Evolutionary conservation across 2,797 vertebrate species (phyloP).

Genomic region (Bradypus variegatus): DNA sequence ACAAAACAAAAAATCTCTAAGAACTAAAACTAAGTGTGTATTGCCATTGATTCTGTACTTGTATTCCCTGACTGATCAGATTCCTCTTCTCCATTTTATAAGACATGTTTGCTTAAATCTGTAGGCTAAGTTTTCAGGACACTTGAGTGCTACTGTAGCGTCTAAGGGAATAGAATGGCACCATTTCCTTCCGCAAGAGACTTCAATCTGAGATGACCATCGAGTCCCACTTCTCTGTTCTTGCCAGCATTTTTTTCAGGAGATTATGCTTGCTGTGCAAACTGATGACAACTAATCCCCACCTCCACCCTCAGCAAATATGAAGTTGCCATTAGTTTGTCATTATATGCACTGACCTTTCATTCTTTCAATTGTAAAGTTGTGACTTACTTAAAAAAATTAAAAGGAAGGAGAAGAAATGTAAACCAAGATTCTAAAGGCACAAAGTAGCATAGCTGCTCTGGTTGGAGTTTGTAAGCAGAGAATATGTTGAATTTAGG

Average conservation of each 20-base stretch:
- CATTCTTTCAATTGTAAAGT: conserved; percentile 68
- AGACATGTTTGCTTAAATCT: conserved; percentile 55
- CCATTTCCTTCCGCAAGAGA: conserved; percentile 53
- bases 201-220: conserved; percentile 50
- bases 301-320: conserved; percentile 39
- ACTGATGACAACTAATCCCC: conserved; percentile 54
- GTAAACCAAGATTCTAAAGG: conserved; percentile 78
- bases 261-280: conserved; percentile 54
- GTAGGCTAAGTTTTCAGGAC: conserved; percentile 54
- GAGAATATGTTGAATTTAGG: conserved; percentile 72
- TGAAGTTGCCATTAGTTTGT: conserved; percentile 57
- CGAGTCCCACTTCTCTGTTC: conserved; percentile 52
- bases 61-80: conserved; percentile 54
- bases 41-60: conserved; percentile 33
- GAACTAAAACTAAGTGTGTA: conserved; percentile 13
- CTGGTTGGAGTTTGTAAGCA: conserved; percentile 82
- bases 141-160: conserved; percentile 37
- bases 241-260: conserved; percentile 13
- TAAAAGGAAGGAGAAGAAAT: conserved; percentile 45
- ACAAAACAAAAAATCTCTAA: not conserved
- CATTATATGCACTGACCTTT: conserved; percentile 58
- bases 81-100: conserved; percentile 49
- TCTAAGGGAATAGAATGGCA: conserved; percentile 47
- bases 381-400: conserved; percentile 59
- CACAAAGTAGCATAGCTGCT: conserved; percentile 81